Percentiles rank a stretch among this genome's conserved stretches.
phyloP scores from a whole-genome alignment of 2,113 vertebrate genomes.

The Nicator chloris region DNA sequence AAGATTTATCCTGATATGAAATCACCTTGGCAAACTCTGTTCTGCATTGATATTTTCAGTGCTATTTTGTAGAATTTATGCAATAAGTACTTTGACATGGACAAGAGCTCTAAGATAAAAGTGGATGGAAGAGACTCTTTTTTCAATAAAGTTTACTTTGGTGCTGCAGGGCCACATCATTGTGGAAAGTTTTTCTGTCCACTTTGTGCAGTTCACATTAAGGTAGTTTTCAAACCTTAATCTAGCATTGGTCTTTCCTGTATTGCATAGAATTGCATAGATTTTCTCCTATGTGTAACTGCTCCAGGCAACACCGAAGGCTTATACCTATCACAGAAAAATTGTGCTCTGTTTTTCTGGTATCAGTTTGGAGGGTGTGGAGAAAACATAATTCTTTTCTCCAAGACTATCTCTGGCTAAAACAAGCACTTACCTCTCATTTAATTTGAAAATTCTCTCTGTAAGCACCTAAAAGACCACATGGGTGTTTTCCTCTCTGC shows the following conservation, averaged over 20 bases:
- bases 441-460: not conserved
- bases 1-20: not conserved
- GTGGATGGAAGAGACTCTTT: not conserved
- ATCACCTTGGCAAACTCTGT: not conserved
- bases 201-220: not conserved
- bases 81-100: not conserved
- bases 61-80: not conserved
- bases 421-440: not conserved
- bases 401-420: not conserved
- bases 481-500: not conserved
- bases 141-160: not conserved
- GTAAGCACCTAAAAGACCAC: not conserved
- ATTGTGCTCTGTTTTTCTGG: not conserved
- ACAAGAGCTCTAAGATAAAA: not conserved
- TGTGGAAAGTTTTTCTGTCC: not conserved
- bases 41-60: not conserved
- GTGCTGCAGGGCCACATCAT: not conserved
- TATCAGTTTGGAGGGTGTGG: not conserved
- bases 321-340: not conserved
- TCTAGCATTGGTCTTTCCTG: not conserved
- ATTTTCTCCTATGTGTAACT: not conserved
- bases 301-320: not conserved
- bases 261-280: not conserved
- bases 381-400: not conserved
- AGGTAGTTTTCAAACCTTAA: not conserved